Conservation (phyloP, 2,888 invertebrate species). For the Augiades crinisus region DNA sequence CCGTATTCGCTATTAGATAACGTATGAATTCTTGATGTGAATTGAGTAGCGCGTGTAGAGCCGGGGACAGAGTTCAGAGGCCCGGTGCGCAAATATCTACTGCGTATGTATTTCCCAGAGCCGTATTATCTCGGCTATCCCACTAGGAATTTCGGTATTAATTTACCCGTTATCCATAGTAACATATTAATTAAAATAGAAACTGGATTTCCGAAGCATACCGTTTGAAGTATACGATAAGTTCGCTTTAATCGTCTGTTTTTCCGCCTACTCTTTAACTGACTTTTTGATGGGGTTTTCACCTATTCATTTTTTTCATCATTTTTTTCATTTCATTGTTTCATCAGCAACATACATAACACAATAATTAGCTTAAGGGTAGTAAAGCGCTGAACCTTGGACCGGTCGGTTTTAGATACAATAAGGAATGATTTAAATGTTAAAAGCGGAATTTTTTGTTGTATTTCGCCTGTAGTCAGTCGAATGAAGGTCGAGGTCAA, state of each 20-base stretch:
- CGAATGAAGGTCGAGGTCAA: slow-evolving; percentile 14
- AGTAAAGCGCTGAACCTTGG: no score
- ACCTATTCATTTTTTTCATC: no score
- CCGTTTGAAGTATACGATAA: no score
- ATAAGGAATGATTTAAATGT: no score
- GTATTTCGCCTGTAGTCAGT: neutral
- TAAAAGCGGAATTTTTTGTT: neutral
- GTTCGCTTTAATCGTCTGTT: no score
- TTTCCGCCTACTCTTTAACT: no score
- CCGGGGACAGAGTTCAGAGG: slow-evolving; percentile 2
- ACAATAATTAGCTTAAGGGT: no score
- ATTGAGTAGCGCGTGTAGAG: neutral
- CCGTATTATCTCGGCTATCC: neutral
- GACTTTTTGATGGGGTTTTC: no score
- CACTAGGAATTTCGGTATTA: neutral
- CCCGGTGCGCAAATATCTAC: slow-evolving; percentile 9
- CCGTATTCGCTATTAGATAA: slow-evolving; percentile 6
- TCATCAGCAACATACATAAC: no score
- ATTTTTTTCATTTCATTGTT: no score
- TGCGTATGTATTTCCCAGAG: neutral
- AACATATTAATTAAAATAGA: neutral
- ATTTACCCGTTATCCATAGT: neutral
- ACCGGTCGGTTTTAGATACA: no score
- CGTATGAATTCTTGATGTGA: neutral
- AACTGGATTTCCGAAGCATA: no score